Base-by-base conservation (phyloP, 2,888 invertebrate species). In the Charanyca ferruginea region DNA sequence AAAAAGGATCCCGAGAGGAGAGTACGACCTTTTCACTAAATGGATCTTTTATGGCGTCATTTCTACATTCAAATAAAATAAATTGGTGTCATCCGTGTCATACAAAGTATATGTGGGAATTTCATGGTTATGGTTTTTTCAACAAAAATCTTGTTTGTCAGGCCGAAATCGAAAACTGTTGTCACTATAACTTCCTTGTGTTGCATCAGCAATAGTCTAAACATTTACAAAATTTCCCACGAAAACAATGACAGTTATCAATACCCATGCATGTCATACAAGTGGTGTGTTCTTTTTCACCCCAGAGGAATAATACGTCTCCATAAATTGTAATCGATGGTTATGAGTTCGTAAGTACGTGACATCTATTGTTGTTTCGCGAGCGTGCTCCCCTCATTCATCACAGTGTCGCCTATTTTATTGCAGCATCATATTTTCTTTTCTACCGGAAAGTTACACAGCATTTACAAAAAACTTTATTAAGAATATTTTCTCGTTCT, bases 331-430 rank as follows among this genome's bases (percentile, higher is more conserved):
- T 77, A 88, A 89, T 87, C 89, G 88, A 91, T 90, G 91, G 91
- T 91, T 93, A 93, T 91, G 91, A 92, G 91, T 89, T 90, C 87
- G 87, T 87, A 85, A 92, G 87, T 90, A 89, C 91, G 91, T 91
- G 92, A 89, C 91, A 86, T 88, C 85, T 89, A 90, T 92, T 93
- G 89, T 92, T 84, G 85, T 85, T 84, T 78, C 78, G 76, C 66
- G 79, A 78, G 73, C 81, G 77, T 77, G 73, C 79, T 81, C 77
- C 79, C 79, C 82, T 84, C 87, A 89, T 91, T 90, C 88, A 87
- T 91, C 90, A 91, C 85, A 83, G 80, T 87, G 84, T 86, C 88
- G 87, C 80, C 83, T 80, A 85, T 89, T 89, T 89, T 86, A 88
- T 88, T 81, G 84, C 82, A 80, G 48, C 66, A 73, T 79, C 76